phyloP scores from a whole-genome alignment of 1,140 invertebrate species.

The Chionoecetes opilio region DNA sequence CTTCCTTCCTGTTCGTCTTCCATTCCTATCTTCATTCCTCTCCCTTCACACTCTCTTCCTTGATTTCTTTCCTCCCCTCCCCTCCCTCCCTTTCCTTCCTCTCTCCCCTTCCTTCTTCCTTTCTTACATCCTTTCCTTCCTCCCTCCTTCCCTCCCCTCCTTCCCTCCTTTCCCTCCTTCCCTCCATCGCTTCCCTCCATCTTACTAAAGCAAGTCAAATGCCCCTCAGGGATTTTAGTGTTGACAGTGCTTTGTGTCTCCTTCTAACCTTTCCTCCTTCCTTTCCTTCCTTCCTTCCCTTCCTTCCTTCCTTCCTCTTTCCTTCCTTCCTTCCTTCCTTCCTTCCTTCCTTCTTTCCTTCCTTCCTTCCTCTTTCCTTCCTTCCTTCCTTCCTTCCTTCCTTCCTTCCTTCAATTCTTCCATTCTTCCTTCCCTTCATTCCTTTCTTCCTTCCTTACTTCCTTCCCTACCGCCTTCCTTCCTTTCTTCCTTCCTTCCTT shows the following conservation, averaged over 20 bases:
- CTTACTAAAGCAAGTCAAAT: neutral
- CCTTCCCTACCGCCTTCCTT: neutral
- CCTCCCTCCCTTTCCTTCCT: neutral
- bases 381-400: neutral
- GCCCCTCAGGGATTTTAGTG: neutral
- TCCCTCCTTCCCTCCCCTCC: neutral
- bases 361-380: neutral
- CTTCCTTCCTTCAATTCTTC: neutral
- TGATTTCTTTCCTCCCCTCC: neutral
- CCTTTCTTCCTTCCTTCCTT: neutral
- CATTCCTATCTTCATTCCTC: neutral
- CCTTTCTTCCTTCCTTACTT: neutral
- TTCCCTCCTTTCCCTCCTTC: neutral
- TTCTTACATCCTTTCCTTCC: neutral
- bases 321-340: neutral
- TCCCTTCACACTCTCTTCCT: neutral
- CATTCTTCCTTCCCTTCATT: neutral
- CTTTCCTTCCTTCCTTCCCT: conserved; percentile 11
- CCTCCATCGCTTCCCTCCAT: neutral
- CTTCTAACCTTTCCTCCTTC: neutral
- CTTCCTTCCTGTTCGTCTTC: neutral
- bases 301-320: neutral
- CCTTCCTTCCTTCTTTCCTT: neutral
- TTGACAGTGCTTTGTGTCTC: neutral
- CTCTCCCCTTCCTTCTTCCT: neutral